These are phyloP conservation scores for Pterocles orientalis DNA, from an alignment of 2,113 vertebrate genomes.

Conservation along the genomic window DNA sequence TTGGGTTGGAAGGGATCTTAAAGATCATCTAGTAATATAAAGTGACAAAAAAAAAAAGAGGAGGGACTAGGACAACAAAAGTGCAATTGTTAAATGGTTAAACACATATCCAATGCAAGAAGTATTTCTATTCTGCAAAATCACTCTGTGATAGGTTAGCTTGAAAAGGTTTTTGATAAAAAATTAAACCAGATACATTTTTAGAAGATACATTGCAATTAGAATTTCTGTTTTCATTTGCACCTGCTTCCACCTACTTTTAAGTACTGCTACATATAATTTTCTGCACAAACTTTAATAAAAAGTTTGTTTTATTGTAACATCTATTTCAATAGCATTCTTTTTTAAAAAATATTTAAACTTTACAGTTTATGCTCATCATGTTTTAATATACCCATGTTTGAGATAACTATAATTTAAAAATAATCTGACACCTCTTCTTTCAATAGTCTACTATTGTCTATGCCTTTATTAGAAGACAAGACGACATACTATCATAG, in stretches of 20 bases:
- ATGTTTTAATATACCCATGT: background rate
- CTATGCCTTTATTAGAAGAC: background rate
- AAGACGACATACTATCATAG: no score
- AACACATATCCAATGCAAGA: background rate
- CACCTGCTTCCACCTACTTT: background rate
- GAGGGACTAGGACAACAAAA: background rate
- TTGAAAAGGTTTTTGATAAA: background rate
- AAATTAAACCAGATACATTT: background rate
- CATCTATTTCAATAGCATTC: background rate
- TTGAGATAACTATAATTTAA: background rate
- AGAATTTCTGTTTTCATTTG: background rate
- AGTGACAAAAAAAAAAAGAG: background rate
- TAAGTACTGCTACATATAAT: background rate
- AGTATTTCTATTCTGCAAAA: background rate
- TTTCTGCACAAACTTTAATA: background rate
- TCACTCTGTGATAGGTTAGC: background rate
- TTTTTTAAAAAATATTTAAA: background rate
- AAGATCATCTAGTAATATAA: no score
- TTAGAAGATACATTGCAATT: background rate
- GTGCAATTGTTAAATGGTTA: background rate
- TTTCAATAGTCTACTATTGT: background rate
- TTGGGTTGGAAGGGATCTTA: no score
- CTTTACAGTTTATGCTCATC: background rate
- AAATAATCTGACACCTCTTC: background rate
- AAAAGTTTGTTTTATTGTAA: background rate